Base-by-base conservation (phyloP, 2,797 vertebrate genomes). In the Iguana delicatissima region DNA sequence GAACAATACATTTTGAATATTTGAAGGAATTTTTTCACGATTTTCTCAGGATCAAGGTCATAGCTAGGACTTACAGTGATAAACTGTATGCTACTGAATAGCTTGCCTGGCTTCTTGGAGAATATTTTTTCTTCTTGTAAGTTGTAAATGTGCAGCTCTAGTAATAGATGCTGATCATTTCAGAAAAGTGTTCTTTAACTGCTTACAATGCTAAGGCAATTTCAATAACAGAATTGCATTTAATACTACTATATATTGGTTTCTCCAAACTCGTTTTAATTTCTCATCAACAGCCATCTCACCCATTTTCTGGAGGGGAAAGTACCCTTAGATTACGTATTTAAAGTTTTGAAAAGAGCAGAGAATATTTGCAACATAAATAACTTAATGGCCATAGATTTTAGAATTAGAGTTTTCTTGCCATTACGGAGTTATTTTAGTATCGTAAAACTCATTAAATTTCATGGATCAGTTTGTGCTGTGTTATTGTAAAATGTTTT, bases 261-360 rank as follows among this genome's bases (percentile, higher is more conserved):
- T 95, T 95, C 64, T 85, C 88, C 89, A 88, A 86, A 95, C 93
- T 91, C 95, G 0, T 90, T 96, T 97, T 95, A 95, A 93, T 96
- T 96, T 97, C 87, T 95, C 94, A 96, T 83, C 89, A 96, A n/a
- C 87, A 91, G 50, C 85, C 81, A 95, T 95, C 84, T 95, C 85
- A 94, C 67, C 89, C 67, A 95, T 94, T 95, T 95, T 32, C 83
- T 87, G 93, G 42, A 91, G 35, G 93, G 64, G 77, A 92, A 57
- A 89, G 91, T 88, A 90, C 95, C 92, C 88, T 94, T 93, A 92
- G 76, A 92, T 93, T 95, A 87, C 18, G 42, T 91, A 84, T 90
- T 95, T 95, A 96, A 96, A 94, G 59, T 46, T 94, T 93, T 95
- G 50, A 73, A 95, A 95, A 91, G 93, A 22, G 13, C 0, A 42